These are phyloP conservation scores for Thera obeliscata DNA, from an alignment of 2,888 invertebrate genomes.

Conservation along the genomic window DNA sequence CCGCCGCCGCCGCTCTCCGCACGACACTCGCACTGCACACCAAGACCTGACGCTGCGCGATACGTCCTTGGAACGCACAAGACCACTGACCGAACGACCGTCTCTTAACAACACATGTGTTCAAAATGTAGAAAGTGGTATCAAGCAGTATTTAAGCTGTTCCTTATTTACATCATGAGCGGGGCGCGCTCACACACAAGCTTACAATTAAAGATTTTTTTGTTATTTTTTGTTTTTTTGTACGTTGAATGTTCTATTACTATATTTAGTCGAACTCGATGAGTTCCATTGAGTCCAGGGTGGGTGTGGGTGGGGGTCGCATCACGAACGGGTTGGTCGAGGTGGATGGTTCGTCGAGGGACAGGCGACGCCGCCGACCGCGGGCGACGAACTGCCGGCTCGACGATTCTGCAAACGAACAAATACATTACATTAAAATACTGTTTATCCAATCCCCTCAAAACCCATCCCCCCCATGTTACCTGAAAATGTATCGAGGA, in stretches of 20 bases:
- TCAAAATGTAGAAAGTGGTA: slow-evolving; percentile 72
- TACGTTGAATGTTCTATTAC: slow-evolving; percentile 43
- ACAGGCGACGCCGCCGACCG: slow-evolving; percentile 70
- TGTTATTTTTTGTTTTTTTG: slow-evolving; percentile 50
- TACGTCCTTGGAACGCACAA: slow-evolving; percentile 32
- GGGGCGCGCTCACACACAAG: slow-evolving; percentile 65
- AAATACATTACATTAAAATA: background rate
- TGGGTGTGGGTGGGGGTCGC: slow-evolving; percentile 57
- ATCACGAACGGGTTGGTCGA: slow-evolving; percentile 58
- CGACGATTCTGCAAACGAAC: slow-evolving; percentile 72
- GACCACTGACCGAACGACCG: slow-evolving; percentile 47
- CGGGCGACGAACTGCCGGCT: slow-evolving; percentile 59
- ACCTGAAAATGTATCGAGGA: no score
- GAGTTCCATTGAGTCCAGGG: slow-evolving; percentile 54
- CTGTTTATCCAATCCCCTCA: no score
- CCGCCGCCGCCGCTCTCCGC: slow-evolving; percentile 27
- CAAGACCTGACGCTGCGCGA: slow-evolving; percentile 19
- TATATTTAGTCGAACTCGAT: slow-evolving; percentile 46
- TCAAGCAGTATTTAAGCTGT: slow-evolving; percentile 72
- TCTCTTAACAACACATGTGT: slow-evolving; percentile 69
- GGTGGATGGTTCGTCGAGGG: slow-evolving; percentile 72
- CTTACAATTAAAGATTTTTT: slow-evolving; percentile 64
- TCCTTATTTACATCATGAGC: slow-evolving; percentile 70
- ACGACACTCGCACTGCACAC: background rate
- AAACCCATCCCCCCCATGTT: no score